Percentiles rank a stretch among this genome's conserved stretches.
phyloP scores from a whole-genome alignment of 2,888 invertebrate genomes.

The Erebia ligea region DNA sequence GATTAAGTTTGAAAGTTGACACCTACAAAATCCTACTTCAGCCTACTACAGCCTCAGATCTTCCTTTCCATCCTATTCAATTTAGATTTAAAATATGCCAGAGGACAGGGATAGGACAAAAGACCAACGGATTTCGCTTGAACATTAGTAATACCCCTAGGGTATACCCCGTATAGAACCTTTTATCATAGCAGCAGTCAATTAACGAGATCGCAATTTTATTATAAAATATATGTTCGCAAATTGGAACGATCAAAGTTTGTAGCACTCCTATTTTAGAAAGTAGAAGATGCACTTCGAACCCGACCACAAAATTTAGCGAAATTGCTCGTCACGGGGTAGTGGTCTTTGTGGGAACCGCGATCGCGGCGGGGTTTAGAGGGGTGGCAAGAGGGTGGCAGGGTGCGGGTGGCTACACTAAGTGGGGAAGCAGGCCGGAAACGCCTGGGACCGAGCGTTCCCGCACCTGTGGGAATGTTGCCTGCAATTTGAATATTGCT shows the following conservation, averaged over 20 bases:
- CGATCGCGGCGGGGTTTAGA: constrained; percentile 47
- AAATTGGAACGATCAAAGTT: not conserved
- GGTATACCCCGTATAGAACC: not conserved
- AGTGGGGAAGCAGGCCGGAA: constrained; percentile 80
- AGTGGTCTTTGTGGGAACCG: constrained; percentile 73
- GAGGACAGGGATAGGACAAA: not conserved
- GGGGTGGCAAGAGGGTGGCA: constrained; percentile 53
- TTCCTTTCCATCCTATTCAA: too few relatives aligned
- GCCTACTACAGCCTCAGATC: too few relatives aligned
- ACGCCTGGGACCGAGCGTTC: constrained; percentile 71
- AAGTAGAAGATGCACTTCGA: constrained; percentile 49
- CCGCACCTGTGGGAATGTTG: constrained; percentile 77
- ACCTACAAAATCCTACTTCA: not conserved
- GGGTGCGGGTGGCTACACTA: constrained; percentile 43
- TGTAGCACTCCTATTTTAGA: not conserved
- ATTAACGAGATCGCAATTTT: not conserved
- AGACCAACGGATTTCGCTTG: not conserved
- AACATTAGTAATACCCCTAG: not conserved
- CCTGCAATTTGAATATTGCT: constrained; percentile 65
- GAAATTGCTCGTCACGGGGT: constrained; percentile 69
- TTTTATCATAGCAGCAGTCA: not conserved
- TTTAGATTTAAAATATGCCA: not conserved
- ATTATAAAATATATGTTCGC: not conserved
- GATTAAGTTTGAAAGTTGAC: too few relatives aligned
- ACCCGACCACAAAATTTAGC: constrained; percentile 61